Base-by-base conservation (phyloP, 92 coral and sea anemone species). In the Blastomussa wellsi region DNA sequence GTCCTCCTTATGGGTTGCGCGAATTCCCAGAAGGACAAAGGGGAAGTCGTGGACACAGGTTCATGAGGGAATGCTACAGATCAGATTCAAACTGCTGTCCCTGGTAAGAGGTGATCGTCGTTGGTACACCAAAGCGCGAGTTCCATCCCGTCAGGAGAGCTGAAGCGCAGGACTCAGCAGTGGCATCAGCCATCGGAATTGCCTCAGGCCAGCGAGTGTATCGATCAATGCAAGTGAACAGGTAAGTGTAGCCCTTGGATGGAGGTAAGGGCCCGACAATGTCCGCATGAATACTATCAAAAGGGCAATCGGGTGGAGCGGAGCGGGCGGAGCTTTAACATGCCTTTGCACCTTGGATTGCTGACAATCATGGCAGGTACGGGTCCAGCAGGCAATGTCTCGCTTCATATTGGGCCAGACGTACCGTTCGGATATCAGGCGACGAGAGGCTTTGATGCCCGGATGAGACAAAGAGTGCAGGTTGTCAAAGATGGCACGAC, bases 191-290 rank as follows among this genome's bases (percentile, higher is more conserved):
- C 88, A 91, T 91, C 7, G 89, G 91, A 52, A 84, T 84, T 5
- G 79, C 93, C 66, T 88, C 91, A 4, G 89, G 86, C 89, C 91
- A 83, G 76, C 87, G 89, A 4, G 87, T 86, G 22, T 86, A 86
- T 35, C 87, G 64, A 22, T 86, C 81, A 36, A 86, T 66, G 70
- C 88, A 86, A 2, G 90, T 89, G 83, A 89, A 85, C 38, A 89
- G 81, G 84, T 86, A 90, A 42, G 71, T 75, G 88, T 78, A 87
- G 36, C 91, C 83, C 71, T 86, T 82, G 44, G 84, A 86, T 11
- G 83, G 78, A 1, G 87, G 72, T 38, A 83, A 88, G 10, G 81
- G 81, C 74, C 87, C 66, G 14, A 74, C 81, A n/a, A 74, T 83
- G 38, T 83, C 87, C 32, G 74, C 60, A 38, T 83, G n/a, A n/a